Percentiles rank a stretch among this genome's conserved stretches.
Conservation (phyloP, 2,113 vertebrate species). For the Nicator chloris region DNA sequence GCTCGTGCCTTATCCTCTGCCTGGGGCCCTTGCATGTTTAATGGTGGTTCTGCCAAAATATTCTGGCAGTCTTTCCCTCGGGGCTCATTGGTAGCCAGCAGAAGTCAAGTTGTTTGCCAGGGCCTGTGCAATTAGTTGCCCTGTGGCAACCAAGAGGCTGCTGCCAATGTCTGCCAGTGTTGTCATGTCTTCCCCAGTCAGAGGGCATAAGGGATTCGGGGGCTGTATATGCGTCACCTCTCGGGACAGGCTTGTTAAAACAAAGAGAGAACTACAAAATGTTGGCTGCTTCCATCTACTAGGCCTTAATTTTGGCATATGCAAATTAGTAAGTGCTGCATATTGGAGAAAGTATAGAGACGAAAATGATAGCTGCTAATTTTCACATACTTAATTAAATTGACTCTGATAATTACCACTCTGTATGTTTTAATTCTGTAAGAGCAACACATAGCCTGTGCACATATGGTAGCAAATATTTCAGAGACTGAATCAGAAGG, state of each 20-base stretch:
- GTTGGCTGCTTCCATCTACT: neutral
- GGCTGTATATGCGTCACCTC: rapidly evolving
- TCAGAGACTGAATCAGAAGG: neutral
- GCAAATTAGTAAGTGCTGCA: neutral
- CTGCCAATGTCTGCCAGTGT: neutral
- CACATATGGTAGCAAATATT: neutral
- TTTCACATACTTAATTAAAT: constrained; percentile 28
- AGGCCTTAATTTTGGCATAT: neutral
- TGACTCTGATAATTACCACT: constrained; percentile 5
- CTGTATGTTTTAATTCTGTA: neutral
- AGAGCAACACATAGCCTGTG: neutral
- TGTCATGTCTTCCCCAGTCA: neutral
- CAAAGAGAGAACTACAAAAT: neutral
- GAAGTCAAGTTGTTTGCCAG: neutral
- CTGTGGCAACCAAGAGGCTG: neutral
- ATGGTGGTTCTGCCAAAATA: neutral
- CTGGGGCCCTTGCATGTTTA: neutral
- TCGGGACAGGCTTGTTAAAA: neutral
- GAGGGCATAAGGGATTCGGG: neutral
- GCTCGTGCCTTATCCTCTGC: neutral
- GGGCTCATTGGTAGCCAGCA: neutral
- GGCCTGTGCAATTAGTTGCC: neutral
- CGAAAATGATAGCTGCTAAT: constrained; percentile 22
- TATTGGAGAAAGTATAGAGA: constrained; percentile 51
- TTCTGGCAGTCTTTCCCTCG: neutral